Base-by-base conservation (phyloP, 1,140 invertebrate species). In the Drosophila persimilis region DNA sequence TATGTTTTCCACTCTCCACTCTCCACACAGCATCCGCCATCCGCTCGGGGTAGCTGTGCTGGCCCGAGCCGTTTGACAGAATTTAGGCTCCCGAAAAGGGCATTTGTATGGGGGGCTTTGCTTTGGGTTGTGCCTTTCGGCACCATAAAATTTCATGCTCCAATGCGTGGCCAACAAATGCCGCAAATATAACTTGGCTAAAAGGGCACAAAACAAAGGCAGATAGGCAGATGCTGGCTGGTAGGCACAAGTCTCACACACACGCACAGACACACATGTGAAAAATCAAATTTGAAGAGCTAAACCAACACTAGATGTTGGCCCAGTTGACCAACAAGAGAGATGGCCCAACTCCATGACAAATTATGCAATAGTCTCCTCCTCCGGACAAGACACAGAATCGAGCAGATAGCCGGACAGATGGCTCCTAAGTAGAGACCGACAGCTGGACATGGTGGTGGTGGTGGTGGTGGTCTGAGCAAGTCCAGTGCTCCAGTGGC, bases 151-250 rank as follows among this genome's bases (percentile, higher is more conserved):
- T 88, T 71, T 72, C 73, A 83, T 83, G 83, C 83, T 73, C 64
- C 71, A 83, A 79, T 88, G 83, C 80, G 74, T 77, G 80, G 77
- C 35, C 80, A 85, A 86, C 81, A 85, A 86, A 85, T 85, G 81
- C 70, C 60, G 50, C 79, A 81, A 57, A 83, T 63, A 86, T 86
- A 85, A 80, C 67, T 85, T 73, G 50, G 53, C 6, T 43, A 47
- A 56, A 46, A 20, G 44, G 61, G 17, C 53, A 61, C 56, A 45
- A 31, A 26, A 26, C 22, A 15, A 39, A 17, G n/a, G n/a, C 9
- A 11, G 29, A 11, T 11, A 22, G 6, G 22, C 6, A 17, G 15
- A 8, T 9, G 31, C 26, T 52, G 56, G 17, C 29, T 52, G 56
- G 17, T 13, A 17, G 41, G 44, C 24, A 24, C 26, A 5, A 26